Evolutionary conservation across 1,140 invertebrate species (phyloP).

Genomic region (Ganaspis sp.): DNA sequence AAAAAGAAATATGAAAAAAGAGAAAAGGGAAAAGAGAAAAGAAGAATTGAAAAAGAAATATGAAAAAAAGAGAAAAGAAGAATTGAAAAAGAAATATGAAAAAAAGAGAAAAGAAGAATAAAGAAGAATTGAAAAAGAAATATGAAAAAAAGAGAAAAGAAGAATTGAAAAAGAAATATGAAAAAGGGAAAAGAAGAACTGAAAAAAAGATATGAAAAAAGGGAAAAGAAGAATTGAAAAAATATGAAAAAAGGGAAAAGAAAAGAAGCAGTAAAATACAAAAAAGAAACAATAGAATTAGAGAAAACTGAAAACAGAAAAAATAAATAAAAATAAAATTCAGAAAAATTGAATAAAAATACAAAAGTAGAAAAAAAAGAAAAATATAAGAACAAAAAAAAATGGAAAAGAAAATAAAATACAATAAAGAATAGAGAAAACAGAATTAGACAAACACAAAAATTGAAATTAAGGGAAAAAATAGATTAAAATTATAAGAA

Average conservation of each 20-base stretch:
- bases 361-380: not conserved
- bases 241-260: too few relatives aligned
- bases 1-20: too few relatives aligned
- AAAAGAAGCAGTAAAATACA: not conserved
- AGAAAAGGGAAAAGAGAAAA: too few relatives aligned
- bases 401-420: not conserved
- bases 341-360: not conserved
- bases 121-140: too few relatives aligned
- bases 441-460: too few relatives aligned
- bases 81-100: too few relatives aligned
- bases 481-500: too few relatives aligned
- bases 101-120: slow-evolving; percentile 19
- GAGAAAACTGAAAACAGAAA: slow-evolving; percentile 19
- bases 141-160: not conserved
- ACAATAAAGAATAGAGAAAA: not conserved
- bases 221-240: not conserved
- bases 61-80: too few relatives aligned
- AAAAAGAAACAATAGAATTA: not conserved
- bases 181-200: too few relatives aligned
- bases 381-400: not conserved
- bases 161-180: too few relatives aligned
- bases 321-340: not conserved
- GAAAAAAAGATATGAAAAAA: not conserved
- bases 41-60: too few relatives aligned
- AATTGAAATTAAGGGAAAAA: too few relatives aligned